Base-by-base conservation (phyloP, 1,140 invertebrate species). In the Elymnias hypermnestra region DNA sequence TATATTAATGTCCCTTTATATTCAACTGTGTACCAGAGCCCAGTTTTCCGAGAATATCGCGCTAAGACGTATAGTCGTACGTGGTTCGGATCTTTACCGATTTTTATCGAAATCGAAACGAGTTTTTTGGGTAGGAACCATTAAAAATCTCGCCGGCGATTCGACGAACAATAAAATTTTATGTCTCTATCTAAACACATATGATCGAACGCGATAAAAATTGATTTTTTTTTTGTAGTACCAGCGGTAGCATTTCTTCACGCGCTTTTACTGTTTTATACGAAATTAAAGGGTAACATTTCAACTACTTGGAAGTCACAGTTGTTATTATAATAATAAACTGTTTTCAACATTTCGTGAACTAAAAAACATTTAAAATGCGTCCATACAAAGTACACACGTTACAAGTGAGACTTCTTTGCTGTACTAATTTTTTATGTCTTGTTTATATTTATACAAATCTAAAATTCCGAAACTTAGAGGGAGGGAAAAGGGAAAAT, bases 141-240 rank as follows among this genome's bases (percentile, higher is more conserved):
- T 70, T 59, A 62, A 69, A 74, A 69, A 68, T 65, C 63, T 70
- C 53, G 41, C 22, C 53, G 41, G 52, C 50, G 48, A 52, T 74
- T 74, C 71, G 68, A 57, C 47, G 71, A 74, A 74, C 57, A 60
- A 68, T 77, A 72, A 77, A 74, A 77, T 77, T 77, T 73, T 75
- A 77, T 73, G 72, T 73, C 74, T 77, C 55, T 71, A 72, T 76
- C 60, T 63, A 54, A 64, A 49, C 56, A 45, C 33, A 50, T 62
- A 65, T 69, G 66, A 69, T 69, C 59, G 66, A 57, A 45, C 18
- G 66, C 37, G 61, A 62, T 67, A 67, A 65, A 64, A 67, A 65
- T 69, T 52, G 63, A 63, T 65, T 60, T 63, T 56, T 63, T 53
- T 52, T 48, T 33, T 19, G 14, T 12, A 5, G 9, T 17, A 7